Evolutionary conservation across 2,113 vertebrate genomes (phyloP), one percentile per base, ranked within the genome.

Genomic region (Diphyllodes magnificus): DNA sequence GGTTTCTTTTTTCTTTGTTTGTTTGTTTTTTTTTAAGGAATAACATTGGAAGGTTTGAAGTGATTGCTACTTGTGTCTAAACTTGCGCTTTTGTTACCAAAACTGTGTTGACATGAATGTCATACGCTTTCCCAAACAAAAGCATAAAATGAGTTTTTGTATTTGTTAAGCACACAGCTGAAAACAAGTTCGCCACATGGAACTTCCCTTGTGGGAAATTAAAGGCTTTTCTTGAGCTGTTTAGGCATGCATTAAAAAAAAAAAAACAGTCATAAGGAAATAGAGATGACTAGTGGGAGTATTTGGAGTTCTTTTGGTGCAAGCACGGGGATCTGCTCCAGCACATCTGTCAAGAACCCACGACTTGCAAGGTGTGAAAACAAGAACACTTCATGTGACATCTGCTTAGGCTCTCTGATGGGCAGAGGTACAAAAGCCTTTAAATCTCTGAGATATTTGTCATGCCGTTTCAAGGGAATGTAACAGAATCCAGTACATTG

Each of bases 161-260:
- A 73, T 93, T 91, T 86, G 51, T 82, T 54, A 83, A 76, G 22
- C 53, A 56, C 37, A 37, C 71, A 94, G 79, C 82, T 94, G 92
- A 95, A 92, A 96, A 80, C 59, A 92, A 85, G 51, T 68, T 94
- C 88, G 68, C 88, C 64, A 47, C 85, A 70, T 90, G 88, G 35
- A 94, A n/a, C 68, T 88, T 94, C 71, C 82, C 84, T 56, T 88
- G 71, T 88, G 93, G 72, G 85, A 86, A 83, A 71, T 88, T 13
- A 56, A 45, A 86, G 33, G 44, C 28, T 78, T 85, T 83, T 80
- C 63, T 93, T 83, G 68, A 93, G 49, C 71, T 90, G 51, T 39
- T 90, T 93, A 94, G 72, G 47, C 82, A 7, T 59, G 42, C 35
- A n/a, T 80, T 15, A 18, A 64, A 60, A 72, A 59, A 11, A 57